phyloP scores from a whole-genome alignment of 2,888 invertebrate species.

The Scaptomyza parva region DNA sequence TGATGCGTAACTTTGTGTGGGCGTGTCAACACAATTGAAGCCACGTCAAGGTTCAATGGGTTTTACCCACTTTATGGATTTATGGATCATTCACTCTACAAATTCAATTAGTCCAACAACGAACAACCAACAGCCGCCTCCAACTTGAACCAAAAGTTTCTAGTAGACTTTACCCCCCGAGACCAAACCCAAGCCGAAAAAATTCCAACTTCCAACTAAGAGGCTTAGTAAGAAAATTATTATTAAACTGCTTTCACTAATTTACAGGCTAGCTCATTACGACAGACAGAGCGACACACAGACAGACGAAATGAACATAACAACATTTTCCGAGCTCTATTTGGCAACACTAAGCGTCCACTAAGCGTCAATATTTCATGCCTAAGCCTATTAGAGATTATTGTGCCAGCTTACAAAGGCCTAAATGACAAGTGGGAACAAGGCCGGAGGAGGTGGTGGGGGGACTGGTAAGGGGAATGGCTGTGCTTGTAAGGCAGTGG shows the following conservation, averaged over 20 bases:
- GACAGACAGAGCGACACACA: slow-evolving; percentile 12
- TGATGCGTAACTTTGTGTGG: slow-evolving; percentile 55
- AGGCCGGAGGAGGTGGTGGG: not conserved
- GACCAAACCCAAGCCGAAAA: not conserved
- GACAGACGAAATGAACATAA: slow-evolving; percentile 25
- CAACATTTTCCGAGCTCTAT: slow-evolving; percentile 55
- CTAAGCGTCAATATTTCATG: slow-evolving; percentile 77
- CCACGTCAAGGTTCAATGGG: slow-evolving; percentile 44
- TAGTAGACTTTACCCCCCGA: slow-evolving; percentile 10
- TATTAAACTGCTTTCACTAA: slow-evolving; percentile 75
- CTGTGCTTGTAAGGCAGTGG: not conserved
- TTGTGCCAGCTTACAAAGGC: slow-evolving; percentile 74
- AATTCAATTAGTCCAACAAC: slow-evolving; percentile 65
- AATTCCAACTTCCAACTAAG: slow-evolving; percentile 51
- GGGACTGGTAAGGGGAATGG: not conserved
- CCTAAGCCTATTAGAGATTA: slow-evolving; percentile 77
- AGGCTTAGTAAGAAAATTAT: slow-evolving; percentile 64
- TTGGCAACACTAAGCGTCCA: slow-evolving; percentile 75
- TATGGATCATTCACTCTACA: slow-evolving; percentile 38
- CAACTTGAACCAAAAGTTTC: slow-evolving; percentile 34
- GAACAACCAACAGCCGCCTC: slow-evolving; percentile 15
- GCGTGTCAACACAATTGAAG: slow-evolving; percentile 58
- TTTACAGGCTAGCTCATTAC: slow-evolving; percentile 63
- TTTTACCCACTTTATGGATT: slow-evolving; percentile 28
- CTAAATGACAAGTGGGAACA: slow-evolving; percentile 67